Percentiles rank a stretch among this genome's conserved stretches.
Conservation (phyloP, 2,113 vertebrate genomes). For the Heterocephalus glaber region DNA sequence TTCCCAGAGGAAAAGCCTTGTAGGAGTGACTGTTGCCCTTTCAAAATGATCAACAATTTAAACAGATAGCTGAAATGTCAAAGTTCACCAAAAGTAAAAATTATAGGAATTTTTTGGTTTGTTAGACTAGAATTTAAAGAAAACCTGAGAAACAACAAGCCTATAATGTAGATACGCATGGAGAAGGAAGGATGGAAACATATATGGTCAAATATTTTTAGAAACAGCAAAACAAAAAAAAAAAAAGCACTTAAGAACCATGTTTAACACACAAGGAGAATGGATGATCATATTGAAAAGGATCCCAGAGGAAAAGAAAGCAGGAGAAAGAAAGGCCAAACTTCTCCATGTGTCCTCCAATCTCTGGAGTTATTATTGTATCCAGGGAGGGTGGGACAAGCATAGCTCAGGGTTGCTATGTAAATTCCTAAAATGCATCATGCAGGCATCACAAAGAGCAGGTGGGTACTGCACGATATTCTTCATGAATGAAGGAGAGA, state of each 20-base stretch:
- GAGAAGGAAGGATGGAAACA: background rate
- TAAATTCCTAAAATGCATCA: background rate
- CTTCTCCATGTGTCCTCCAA: background rate
- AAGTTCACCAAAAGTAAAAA: background rate
- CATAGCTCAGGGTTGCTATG: background rate
- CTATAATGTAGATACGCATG: background rate
- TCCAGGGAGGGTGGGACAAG: too few relatives aligned
- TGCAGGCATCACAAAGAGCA: background rate
- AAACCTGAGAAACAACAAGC: background rate
- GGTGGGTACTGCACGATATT: background rate
- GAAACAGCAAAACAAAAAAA: background rate
- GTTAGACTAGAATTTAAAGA: background rate
- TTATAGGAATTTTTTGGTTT: background rate
- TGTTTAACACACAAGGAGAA: background rate
- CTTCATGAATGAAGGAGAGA: conserved; percentile 2
- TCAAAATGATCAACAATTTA: background rate
- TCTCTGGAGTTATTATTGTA: background rate
- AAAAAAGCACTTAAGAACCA: background rate
- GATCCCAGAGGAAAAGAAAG: background rate
- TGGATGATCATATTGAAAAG: background rate
- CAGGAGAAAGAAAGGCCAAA: background rate
- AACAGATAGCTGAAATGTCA: background rate
- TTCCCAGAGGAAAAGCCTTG: background rate
- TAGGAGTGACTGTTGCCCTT: background rate
- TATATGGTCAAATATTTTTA: background rate